Conservation (phyloP, 2,113 vertebrate species). For the Planiliza haematocheilus region DNA sequence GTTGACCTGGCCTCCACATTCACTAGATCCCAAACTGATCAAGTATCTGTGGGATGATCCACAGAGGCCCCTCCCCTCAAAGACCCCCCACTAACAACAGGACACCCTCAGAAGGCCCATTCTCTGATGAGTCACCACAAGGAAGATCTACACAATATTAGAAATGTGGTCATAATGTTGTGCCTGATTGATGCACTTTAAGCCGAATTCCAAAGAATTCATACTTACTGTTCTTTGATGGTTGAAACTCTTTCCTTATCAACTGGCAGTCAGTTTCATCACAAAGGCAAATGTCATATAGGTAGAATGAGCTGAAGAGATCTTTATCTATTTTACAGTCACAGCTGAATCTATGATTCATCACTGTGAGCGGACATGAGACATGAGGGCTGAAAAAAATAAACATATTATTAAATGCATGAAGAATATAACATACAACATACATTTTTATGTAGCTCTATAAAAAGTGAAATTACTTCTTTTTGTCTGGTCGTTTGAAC, state of each 20-base stretch:
- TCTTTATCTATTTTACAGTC: neutral
- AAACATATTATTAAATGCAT: neutral
- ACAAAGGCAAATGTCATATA: neutral
- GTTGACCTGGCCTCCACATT: too few species aligned
- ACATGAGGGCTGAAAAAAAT: neutral
- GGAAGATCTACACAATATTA: too few species aligned
- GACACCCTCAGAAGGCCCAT: too few species aligned
- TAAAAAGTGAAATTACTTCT: neutral
- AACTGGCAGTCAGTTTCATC: accelerated
- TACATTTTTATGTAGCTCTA: neutral
- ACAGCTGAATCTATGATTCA: conserved; percentile 24
- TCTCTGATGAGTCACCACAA: too few species aligned
- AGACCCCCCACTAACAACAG: too few species aligned
- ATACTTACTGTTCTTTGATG: conserved; percentile 51
- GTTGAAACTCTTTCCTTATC: accelerated
- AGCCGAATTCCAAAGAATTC: neutral
- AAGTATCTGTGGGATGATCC: too few species aligned
- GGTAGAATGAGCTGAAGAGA: accelerated
- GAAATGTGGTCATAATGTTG: too few species aligned
- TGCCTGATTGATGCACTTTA: too few species aligned
- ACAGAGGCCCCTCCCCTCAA: too few species aligned
- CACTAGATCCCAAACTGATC: too few species aligned
- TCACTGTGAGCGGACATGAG: conserved; percentile 31
- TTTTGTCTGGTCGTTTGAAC: accelerated
- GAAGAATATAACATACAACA: neutral